A percentile compares a stretch with the other conserved stretches of the same genome.
Conservation (phyloP, 2,113 vertebrate species). For the Nyctibius bracteatus region DNA sequence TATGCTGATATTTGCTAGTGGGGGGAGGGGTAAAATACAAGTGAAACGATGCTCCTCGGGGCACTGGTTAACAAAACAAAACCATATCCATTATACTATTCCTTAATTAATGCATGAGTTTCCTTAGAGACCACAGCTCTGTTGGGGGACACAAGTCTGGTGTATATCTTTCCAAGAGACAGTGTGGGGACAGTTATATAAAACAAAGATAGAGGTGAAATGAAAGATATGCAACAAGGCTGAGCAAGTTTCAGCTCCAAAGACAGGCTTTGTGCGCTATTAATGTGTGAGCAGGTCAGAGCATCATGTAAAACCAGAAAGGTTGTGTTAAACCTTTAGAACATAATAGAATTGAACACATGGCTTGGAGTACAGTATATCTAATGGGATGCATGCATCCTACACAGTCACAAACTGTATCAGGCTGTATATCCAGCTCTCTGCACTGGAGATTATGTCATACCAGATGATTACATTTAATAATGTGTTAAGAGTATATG, state of each 20-base stretch:
- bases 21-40: background rate
- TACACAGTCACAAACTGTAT: background rate
- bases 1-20: conserved; percentile 9
- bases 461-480: background rate
- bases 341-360: background rate
- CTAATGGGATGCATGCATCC: background rate
- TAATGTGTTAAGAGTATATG: background rate
- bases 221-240: conserved; percentile 1
- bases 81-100: conserved; percentile 35
- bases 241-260: background rate
- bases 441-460: background rate
- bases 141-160: conserved; percentile 54
- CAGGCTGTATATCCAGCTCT: background rate
- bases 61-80: conserved; percentile 45
- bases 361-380: background rate
- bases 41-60: conserved; percentile 36
- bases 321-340: background rate
- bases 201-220: conserved; percentile 52
- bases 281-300: background rate
- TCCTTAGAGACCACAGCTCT: conserved; percentile 59
- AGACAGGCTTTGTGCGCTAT: background rate
- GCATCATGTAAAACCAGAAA: background rate
- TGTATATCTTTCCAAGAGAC: conserved; percentile 34
- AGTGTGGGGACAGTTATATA: background rate
- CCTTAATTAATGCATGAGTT: conserved; percentile 43